Evolutionary conservation across 1,140 invertebrate species (phyloP), one percentile per base, ranked within the genome.

Genomic region (Apis dorsata): DNA sequence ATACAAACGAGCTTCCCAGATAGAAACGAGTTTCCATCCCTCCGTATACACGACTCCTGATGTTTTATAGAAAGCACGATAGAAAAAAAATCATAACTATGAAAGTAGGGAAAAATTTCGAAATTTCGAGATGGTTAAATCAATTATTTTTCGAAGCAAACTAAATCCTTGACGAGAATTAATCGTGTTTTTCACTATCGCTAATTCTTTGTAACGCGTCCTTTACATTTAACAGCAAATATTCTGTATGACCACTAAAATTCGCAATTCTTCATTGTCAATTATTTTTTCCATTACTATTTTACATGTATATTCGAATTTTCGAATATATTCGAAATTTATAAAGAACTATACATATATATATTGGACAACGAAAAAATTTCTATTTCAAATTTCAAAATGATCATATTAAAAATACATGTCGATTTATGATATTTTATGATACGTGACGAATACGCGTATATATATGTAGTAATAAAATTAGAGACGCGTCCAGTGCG

Each of bases 101-200:
- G 72, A 59, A 59, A 81, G 69, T 59, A 74, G 44, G 68, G 59
- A 55, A 57, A 2, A 34, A 69, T 76, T 12, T 24, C 49, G 13
- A 19, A 10, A 65, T 44, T 76, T 59, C 80, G 65, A 53, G 28
- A 28, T 7, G 28, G 68, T 44, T 44, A 0, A 44, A 76, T 65
- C 65, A 63, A 68, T n/a, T 74, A 79, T 87, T 87, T 84, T 87
- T 87, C 79, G 82, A 53, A 78, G 66, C 63, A 71, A 88, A 87
- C 70, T 81, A 73, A 75, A 77, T 78, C 80, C 86, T 59, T 66
- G 74, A 62, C 63, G 24, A 68, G 75, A 81, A 88, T 88, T 85
- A 88, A 88, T 88, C 86, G 85, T 71, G 69, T 44, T 73, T 81
- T 68, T 81, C 68, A 34, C 55, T 73, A 72, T 83, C 78, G 70